Base-by-base conservation (phyloP, 2,113 vertebrate species). In the Pao palembangensis region DNA sequence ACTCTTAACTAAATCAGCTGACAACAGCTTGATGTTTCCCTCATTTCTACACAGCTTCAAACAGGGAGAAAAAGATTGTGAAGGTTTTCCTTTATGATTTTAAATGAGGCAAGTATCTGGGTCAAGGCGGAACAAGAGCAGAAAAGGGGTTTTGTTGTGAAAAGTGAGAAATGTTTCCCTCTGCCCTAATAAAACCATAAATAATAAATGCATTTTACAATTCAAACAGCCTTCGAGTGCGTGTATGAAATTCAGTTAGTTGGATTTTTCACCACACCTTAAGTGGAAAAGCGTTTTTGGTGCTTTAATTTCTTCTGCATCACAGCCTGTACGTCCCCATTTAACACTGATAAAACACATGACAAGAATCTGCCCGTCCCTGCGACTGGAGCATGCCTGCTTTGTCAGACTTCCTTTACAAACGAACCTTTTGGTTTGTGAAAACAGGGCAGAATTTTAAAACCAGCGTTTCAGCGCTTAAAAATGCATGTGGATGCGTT, bases 1-100 rank as follows among this genome's bases (percentile, higher is more conserved):
- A 5, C 58, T 55, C 71, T 76, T 85, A 86, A 87, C 85, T 82
- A 83, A 83, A 81, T 83, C 73, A 67, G 64, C 69, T 18, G 63
- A 72, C 64, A 64, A 55, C 23, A 54, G 59, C 48, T 31, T 65
- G 55, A 58, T 67, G 66, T 79, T 31, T 31, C 28, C 28, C 28
- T 31, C 28, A 31, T 31, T 31, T 31, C 28, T 31, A 31, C 28
- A 31, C 28, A 31, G 18, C 69, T 38, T 19, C 34, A 75, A 64
- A 70, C n/a, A 21, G 56, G 18, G 47, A 21, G 63, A 55, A 25
- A 58, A 51, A 54, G 52, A 56, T 67, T 66, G 44, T 13, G 13
- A 16, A 44, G 52, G 15, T 34, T 42, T 42, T 46, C 44, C 62
- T 70, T 67, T 17, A 25, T 50, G 43, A 60, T 60, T 56, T 62